A percentile compares a stretch with the other conserved stretches of the same genome.
Evolutionary conservation across 2,888 invertebrate species (phyloP).

Genomic region (Pristionchus fissidentatus): DNA sequence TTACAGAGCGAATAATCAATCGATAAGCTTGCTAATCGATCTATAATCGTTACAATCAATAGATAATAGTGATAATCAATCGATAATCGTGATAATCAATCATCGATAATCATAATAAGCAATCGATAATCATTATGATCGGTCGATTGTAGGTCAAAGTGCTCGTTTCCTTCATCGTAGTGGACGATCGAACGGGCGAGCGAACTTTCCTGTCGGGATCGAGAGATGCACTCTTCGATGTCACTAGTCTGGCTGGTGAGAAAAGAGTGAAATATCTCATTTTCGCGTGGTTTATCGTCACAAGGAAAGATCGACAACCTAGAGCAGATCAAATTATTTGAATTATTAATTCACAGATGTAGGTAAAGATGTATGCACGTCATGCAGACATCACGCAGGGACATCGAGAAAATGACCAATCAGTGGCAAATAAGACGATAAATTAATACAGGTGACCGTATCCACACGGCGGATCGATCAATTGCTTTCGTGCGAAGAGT

Average conservation of each 20-base stretch:
- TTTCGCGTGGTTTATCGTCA: no score
- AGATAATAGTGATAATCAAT: no score
- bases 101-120: no score
- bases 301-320: neutral
- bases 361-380: no score
- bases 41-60: neutral
- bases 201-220: constrained; percentile 61
- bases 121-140: neutral
- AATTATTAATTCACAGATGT: no score
- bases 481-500: constrained; percentile 49
- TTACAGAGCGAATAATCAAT: constrained; percentile 39
- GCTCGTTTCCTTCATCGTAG: constrained; percentile 68
- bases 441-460: constrained; percentile 47
- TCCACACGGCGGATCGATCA: constrained; percentile 54
- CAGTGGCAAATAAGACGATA: neutral
- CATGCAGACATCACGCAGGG: no score
- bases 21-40: neutral
- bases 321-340: no score
- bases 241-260: constrained; percentile 58
- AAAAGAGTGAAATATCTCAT: no score
- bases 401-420: neutral
- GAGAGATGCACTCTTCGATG: constrained; percentile 68
- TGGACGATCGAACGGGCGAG: constrained; percentile 68
- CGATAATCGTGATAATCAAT: no score
- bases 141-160: constrained; percentile 56